phyloP scores from a whole-genome alignment of 2,888 invertebrate genomes.

The Synergus itoensis region DNA sequence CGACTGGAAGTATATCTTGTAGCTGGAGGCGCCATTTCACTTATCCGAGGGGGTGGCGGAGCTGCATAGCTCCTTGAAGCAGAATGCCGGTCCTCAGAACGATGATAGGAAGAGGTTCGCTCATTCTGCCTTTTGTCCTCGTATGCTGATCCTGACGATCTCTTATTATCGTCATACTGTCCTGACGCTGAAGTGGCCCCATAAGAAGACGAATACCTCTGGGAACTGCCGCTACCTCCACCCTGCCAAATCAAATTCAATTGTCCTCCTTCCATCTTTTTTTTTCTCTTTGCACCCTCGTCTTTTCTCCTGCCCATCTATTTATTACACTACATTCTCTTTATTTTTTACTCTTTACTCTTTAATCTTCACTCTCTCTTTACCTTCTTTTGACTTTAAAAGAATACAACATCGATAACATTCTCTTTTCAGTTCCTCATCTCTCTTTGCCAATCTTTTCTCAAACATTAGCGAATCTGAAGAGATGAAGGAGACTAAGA shows the following conservation, averaged over 20 bases:
- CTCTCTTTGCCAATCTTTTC: slow-evolving; percentile 19
- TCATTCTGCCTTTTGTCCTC: slow-evolving; percentile 75
- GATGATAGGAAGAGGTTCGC: slow-evolving; percentile 73
- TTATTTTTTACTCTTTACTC: slow-evolving; percentile 41
- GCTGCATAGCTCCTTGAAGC: slow-evolving; percentile 73
- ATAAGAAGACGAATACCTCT: slow-evolving; percentile 74
- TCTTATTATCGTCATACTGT: slow-evolving; percentile 74
- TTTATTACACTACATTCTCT: slow-evolving; percentile 44
- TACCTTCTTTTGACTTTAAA: slow-evolving; percentile 43
- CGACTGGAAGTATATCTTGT: slow-evolving; percentile 71
- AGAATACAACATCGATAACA: slow-evolving; percentile 43
- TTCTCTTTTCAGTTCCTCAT: slow-evolving; percentile 40
- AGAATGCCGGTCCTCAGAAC: slow-evolving; percentile 74
- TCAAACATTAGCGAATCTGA: not conserved
- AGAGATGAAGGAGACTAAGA: not conserved
- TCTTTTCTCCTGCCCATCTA: slow-evolving; percentile 61
- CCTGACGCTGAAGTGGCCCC: slow-evolving; percentile 71
- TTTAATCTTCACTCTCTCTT: slow-evolving; percentile 46
- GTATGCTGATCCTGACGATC: slow-evolving; percentile 71
- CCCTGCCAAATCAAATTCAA: slow-evolving; percentile 76
- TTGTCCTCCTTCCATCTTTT: slow-evolving; percentile 67
- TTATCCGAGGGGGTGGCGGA: slow-evolving; percentile 71
- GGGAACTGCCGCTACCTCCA: slow-evolving; percentile 72
- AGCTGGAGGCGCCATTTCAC: slow-evolving; percentile 71
- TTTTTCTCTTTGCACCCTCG: slow-evolving; percentile 48